Evolutionary conservation across 2,113 vertebrate genomes (phyloP).

Genomic region (Condylura cristata): DNA sequence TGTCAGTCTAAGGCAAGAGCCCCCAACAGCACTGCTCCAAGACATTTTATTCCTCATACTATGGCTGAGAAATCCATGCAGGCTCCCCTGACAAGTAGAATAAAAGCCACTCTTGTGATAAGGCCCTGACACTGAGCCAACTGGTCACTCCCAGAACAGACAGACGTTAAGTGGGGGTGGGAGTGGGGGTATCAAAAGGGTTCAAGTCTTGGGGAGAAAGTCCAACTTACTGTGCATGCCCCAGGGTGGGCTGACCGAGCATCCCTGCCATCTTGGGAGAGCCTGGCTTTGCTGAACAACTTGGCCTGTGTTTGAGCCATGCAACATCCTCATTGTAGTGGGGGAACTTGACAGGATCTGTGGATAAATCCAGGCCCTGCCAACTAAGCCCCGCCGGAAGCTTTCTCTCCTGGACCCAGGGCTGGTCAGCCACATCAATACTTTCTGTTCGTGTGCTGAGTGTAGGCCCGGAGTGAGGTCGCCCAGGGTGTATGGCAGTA

Average conservation of each 20-base stretch:
- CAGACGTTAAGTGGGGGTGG: background rate
- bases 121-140: background rate
- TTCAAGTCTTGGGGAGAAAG: background rate
- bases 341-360: constrained; percentile 38
- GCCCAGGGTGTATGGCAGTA: background rate
- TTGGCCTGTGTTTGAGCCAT: constrained; percentile 65
- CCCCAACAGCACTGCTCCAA: background rate
- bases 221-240: constrained; percentile 86
- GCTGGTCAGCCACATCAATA: background rate
- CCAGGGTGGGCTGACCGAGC: constrained; percentile 58
- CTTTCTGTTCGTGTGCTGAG: background rate
- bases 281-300: constrained; percentile 57
- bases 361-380: constrained; percentile 16
- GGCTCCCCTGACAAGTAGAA: background rate
- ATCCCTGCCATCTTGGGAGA: background rate
- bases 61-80: background rate
- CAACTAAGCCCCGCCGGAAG: background rate
- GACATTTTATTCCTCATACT: background rate
- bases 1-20: background rate
- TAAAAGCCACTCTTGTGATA: background rate
- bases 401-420: constrained; percentile 25
- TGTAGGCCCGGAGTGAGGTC: accelerated
- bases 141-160: background rate
- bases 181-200: background rate
- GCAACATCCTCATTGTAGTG: constrained; percentile 48